These are phyloP conservation scores for Osmerus mordax DNA, from an alignment of 2,113 vertebrate species.

Conservation along the genomic window DNA sequence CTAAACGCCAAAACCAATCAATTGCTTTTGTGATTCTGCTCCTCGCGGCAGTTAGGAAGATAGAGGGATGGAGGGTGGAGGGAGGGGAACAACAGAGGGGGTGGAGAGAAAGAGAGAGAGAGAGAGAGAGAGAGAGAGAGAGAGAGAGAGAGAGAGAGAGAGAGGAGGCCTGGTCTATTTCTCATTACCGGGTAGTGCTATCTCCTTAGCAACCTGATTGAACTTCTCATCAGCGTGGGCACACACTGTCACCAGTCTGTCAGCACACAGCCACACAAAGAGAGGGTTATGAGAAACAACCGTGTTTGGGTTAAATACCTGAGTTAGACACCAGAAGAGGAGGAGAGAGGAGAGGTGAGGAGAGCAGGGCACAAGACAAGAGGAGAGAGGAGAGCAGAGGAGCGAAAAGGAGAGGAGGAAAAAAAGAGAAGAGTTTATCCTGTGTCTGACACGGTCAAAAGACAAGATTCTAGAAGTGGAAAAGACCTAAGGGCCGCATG, in stretches of 20 bases:
- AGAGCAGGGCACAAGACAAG: background rate
- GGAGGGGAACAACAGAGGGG: background rate
- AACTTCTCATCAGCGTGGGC: background rate
- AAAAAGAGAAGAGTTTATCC: background rate
- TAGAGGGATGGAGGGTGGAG: background rate
- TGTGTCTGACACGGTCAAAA: background rate
- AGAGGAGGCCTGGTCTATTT: slow-evolving; percentile 4
- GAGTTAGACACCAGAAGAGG: background rate
- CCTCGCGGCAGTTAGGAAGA: slow-evolving; percentile 82
- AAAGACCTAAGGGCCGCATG: background rate
- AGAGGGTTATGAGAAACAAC: background rate
- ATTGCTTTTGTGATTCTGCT: slow-evolving; percentile 87
- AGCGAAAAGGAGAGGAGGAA: background rate
- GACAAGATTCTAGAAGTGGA: background rate
- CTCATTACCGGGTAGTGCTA: slow-evolving; percentile 1
- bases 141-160: background rate
- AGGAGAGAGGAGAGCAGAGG: background rate
- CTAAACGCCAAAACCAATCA: slow-evolving; percentile 97
- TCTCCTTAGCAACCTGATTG: background rate
- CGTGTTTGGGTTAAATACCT: background rate
- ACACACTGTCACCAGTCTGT: background rate
- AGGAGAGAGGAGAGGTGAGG: background rate
- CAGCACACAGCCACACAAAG: background rate
- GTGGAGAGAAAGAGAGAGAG: slow-evolving; percentile 5
- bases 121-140: slow-evolving; percentile 15